Evolutionary conservation across 2,797 vertebrate genomes (phyloP).

Genomic region (Basileuterus tristriatus): DNA sequence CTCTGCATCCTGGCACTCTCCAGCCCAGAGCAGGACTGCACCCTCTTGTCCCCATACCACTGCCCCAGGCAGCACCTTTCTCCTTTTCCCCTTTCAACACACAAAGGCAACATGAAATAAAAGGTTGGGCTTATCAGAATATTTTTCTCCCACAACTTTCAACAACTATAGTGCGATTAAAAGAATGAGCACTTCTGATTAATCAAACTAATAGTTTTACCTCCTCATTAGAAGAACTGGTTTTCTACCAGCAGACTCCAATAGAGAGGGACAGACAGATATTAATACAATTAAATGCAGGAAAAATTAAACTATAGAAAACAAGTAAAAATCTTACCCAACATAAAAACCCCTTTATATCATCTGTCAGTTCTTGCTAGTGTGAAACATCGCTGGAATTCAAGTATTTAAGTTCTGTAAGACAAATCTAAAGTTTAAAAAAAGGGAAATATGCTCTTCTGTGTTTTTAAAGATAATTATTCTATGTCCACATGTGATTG

Average conservation of each 20-base stretch:
- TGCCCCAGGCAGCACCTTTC: not conserved
- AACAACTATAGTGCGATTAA: not conserved
- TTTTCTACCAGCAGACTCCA: not conserved
- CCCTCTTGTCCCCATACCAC: not conserved
- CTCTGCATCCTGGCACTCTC: not conserved
- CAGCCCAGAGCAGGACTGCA: not conserved
- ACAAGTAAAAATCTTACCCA: not conserved
- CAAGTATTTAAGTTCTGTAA: not conserved
- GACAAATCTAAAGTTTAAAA: not conserved
- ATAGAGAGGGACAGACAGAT: not conserved
- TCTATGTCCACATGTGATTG: not conserved
- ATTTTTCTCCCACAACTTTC: not conserved
- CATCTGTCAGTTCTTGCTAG: not conserved
- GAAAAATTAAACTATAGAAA: not conserved
- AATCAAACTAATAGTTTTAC: not conserved
- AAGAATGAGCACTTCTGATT: not conserved
- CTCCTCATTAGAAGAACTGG: not conserved
- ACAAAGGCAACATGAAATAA: not conserved
- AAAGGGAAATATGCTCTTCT: not conserved
- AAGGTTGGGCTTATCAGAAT: not conserved
- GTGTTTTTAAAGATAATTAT: not conserved
- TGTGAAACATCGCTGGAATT: not conserved
- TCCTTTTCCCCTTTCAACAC: not conserved
- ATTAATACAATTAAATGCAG: not conserved
- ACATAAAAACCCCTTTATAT: not conserved